Evolutionary conservation across 2,797 vertebrate genomes (phyloP).

Genomic region (Denticeps clupeoides): DNA sequence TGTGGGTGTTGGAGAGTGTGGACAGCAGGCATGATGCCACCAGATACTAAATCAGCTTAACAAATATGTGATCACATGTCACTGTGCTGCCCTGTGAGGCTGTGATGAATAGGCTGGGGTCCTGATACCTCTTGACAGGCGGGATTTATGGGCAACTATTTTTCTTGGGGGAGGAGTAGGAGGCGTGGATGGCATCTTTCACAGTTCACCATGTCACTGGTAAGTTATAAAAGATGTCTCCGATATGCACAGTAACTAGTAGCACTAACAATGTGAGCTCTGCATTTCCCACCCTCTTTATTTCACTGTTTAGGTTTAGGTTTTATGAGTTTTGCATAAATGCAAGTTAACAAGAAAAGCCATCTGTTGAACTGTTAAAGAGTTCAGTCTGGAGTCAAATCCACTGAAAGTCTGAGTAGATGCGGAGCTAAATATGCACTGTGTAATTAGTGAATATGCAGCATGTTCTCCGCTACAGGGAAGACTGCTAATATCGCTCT

Average conservation of each 20-base stretch:
- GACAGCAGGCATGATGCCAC: too few relatives aligned
- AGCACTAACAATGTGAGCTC: too few relatives aligned
- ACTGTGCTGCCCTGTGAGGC: background rate
- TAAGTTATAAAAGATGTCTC: conserved; percentile 20
- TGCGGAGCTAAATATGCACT: conserved; percentile 20
- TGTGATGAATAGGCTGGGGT: conserved; percentile 20
- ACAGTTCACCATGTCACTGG: conserved; percentile 11
- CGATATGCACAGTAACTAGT: background rate
- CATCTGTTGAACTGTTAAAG: too few relatives aligned
- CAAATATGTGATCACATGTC: background rate
- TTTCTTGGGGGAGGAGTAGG: background rate
- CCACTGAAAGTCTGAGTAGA: too few relatives aligned
- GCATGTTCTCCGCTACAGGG: too few relatives aligned
- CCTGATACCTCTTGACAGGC: conserved; percentile 9
- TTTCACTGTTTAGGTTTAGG: too few relatives aligned
- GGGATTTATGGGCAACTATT: conserved; percentile 19
- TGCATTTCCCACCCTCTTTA: too few relatives aligned
- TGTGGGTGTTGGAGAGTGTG: too few relatives aligned
- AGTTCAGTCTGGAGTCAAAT: too few relatives aligned
- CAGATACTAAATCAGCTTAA: conserved; percentile 4
- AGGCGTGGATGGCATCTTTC: conserved; percentile 15
- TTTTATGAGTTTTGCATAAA: too few relatives aligned
- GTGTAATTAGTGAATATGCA: conserved; percentile 20
- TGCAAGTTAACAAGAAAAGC: too few relatives aligned
- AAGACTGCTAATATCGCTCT: too few relatives aligned